Evolutionary conservation across 2,113 vertebrate genomes (phyloP).

Genomic region (Dromas ardeola): DNA sequence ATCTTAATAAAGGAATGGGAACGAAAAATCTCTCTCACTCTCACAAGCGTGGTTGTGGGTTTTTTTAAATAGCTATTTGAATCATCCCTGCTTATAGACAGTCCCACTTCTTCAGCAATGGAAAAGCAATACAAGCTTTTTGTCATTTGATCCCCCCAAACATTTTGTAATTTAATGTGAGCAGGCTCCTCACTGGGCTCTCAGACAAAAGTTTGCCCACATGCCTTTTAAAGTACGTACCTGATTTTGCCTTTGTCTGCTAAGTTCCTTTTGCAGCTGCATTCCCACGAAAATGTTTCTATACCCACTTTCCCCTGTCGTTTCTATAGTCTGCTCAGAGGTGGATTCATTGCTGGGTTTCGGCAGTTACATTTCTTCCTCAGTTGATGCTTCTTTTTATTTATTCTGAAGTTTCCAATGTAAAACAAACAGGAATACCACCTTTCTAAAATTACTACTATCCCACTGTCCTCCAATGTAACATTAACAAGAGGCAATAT

Average conservation of each 20-base stretch:
- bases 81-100: not conserved
- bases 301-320: not conserved
- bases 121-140: constrained; percentile 35
- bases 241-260: constrained; percentile 21
- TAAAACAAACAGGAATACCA: constrained; percentile 74
- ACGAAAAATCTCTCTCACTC: not conserved
- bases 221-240: constrained; percentile 34
- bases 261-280: constrained; percentile 2
- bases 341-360: constrained; percentile 62
- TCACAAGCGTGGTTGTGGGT: not conserved
- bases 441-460: constrained; percentile 76
- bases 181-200: not conserved
- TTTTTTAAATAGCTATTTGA: not conserved
- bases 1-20: not conserved
- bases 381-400: constrained; percentile 63
- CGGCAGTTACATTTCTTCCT: constrained; percentile 49
- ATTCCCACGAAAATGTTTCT: constrained; percentile 37
- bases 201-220: constrained; percentile 8
- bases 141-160: constrained; percentile 26
- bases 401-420: constrained; percentile 74
- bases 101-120: not conserved
- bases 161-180: not conserved
- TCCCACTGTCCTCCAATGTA: constrained; percentile 67
- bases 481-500: constrained; percentile 78
- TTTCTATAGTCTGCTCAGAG: constrained; percentile 44